Percentiles rank a stretch among this genome's conserved stretches.
Evolutionary conservation across 2,113 vertebrate species (phyloP).

Genomic region (Nipponia nippon): DNA sequence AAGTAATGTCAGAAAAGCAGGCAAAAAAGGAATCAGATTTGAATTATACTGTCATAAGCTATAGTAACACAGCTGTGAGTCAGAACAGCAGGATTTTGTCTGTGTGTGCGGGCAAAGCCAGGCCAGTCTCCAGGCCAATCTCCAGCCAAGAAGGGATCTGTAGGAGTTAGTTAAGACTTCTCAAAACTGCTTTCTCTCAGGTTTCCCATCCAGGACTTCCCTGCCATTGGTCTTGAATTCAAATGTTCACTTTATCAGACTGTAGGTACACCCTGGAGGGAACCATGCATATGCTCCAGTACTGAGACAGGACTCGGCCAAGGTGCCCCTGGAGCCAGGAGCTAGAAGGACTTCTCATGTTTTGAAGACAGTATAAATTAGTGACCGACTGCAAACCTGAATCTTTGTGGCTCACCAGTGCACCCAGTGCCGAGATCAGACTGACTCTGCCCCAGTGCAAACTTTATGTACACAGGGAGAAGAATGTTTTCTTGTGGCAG

Average conservation of each 20-base stretch:
- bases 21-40: background rate
- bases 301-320: background rate
- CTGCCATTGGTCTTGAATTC: background rate
- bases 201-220: background rate
- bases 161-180: background rate
- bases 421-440: background rate
- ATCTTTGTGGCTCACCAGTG: background rate
- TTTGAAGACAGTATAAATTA: background rate
- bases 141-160: background rate
- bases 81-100: background rate
- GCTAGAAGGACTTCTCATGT: background rate
- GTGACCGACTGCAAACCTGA: background rate
- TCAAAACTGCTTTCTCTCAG: background rate
- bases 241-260: background rate
- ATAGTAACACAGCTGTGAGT: fast-evolving
- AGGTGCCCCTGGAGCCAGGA: background rate
- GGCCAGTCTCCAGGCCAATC: background rate
- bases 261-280: background rate
- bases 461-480: background rate
- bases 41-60: background rate
- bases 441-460: background rate
- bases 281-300: background rate
- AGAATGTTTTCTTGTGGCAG: background rate
- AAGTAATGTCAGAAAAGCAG: background rate
- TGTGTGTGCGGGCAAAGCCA: background rate